These are phyloP conservation scores for Orgyia antiqua DNA, from an alignment of 2,888 invertebrate species.

Conservation along the genomic window DNA sequence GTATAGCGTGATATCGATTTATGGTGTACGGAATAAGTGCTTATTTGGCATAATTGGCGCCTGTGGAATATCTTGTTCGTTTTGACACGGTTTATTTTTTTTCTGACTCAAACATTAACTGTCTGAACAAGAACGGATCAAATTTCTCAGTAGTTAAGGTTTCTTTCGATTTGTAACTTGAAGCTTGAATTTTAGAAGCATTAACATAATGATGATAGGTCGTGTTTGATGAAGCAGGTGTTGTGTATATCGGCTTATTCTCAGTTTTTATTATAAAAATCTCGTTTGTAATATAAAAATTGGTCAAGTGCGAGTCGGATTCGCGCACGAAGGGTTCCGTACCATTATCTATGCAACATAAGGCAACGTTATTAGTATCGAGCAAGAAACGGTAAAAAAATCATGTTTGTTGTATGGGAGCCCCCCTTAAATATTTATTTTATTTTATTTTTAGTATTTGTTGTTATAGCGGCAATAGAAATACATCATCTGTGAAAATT, in stretches of 20 bases:
- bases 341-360: too few relatives aligned
- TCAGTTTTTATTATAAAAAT: constrained; percentile 72
- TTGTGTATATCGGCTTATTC: constrained; percentile 70
- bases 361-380: too few relatives aligned
- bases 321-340: too few relatives aligned
- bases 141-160: constrained; percentile 39
- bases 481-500: too few relatives aligned
- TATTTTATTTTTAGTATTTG: too few relatives aligned
- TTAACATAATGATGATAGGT: constrained; percentile 72
- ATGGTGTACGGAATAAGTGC: constrained; percentile 67
- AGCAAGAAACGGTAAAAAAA: too few relatives aligned
- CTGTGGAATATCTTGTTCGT: constrained; percentile 57
- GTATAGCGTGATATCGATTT: constrained; percentile 70
- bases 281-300: constrained; percentile 66
- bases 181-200: constrained; percentile 53
- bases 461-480: too few relatives aligned
- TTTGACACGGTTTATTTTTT: constrained; percentile 57
- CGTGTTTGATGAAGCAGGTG: constrained; percentile 74
- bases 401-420: too few relatives aligned
- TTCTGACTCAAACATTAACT: constrained; percentile 34
- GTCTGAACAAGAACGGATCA: constrained; percentile 42
- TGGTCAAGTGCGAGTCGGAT: too few relatives aligned
- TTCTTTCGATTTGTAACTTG: constrained; percentile 37
- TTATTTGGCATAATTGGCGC: constrained; percentile 71
- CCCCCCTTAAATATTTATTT: too few relatives aligned